phyloP scores from a whole-genome alignment of 2,888 invertebrate genomes.

The Tricholauxania praeusta region DNA sequence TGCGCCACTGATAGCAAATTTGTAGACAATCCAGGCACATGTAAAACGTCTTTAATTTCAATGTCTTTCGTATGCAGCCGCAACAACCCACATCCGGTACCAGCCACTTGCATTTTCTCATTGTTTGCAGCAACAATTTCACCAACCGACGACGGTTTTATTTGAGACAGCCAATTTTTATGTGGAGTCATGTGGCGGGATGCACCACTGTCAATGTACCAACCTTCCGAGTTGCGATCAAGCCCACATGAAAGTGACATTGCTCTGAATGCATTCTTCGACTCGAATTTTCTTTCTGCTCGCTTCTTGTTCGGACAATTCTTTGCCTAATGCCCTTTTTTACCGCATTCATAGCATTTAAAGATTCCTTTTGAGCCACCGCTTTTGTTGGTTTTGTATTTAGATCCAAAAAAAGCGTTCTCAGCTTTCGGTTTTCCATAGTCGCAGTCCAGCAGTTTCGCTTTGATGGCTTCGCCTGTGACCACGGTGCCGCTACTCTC shows the following conservation, averaged over 20 bases:
- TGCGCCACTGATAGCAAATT: constrained; percentile 36
- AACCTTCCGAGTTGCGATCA: not conserved
- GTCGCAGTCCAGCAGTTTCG: no score
- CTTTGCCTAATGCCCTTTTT: constrained; percentile 22
- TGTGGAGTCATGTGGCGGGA: constrained; percentile 30
- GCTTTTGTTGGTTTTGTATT: no score
- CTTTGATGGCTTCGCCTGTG: no score
- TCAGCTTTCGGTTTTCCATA: no score
- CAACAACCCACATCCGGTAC: no score
- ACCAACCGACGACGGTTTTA: not conserved
- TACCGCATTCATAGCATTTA: constrained; percentile 30
- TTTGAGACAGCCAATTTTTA: constrained; percentile 24
- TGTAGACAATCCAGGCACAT: constrained; percentile 31
- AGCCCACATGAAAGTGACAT: not conserved
- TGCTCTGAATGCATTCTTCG: constrained; percentile 8
- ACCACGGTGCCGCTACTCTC: constrained; percentile 50
- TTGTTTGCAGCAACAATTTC: no score
- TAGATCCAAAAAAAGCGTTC: no score
- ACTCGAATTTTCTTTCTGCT: constrained; percentile 5
- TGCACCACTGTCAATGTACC: constrained; percentile 32
- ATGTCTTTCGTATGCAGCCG: no score
- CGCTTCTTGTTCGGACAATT: constrained; percentile 24
- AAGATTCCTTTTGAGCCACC: no score
- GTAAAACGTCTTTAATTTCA: constrained; percentile 23
- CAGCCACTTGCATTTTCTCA: no score